Conservation (phyloP, 2,888 invertebrate species). For the Rhyacophila evoluta region DNA sequence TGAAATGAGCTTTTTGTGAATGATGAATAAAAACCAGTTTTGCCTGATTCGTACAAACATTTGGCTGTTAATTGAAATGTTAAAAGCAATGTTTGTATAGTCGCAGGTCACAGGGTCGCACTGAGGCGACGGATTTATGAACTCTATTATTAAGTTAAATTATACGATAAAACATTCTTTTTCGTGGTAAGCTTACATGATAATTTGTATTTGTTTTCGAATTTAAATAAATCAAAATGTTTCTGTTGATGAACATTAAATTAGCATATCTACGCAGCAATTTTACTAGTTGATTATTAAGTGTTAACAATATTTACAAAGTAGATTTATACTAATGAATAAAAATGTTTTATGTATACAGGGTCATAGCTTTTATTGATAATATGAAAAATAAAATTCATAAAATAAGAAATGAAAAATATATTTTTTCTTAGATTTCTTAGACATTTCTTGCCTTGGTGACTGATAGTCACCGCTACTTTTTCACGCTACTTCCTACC, state of each 20-base stretch:
- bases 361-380: too few species aligned
- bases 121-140: conserved; percentile 18
- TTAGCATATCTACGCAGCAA: neutral
- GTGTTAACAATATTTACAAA: conserved; percentile 9
- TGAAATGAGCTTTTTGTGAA: neutral
- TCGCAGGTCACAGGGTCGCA: conserved; percentile 18
- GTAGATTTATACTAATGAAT: neutral
- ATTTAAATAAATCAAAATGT: conserved; percentile 27
- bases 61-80: conserved; percentile 41
- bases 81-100: conserved; percentile 25
- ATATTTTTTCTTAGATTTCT: too few species aligned
- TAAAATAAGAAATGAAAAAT: too few species aligned
- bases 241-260: conserved; percentile 18
- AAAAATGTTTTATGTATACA: neutral
- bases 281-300: neutral
- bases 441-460: too few species aligned
- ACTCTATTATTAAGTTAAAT: conserved; percentile 16
- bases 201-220: conserved; percentile 26
- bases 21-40: neutral
- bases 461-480: too few species aligned
- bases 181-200: conserved; percentile 28
- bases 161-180: conserved; percentile 27
- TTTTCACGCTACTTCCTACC: too few species aligned
- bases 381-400: too few species aligned
- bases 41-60: neutral